phyloP scores from a whole-genome alignment of 2,113 vertebrate species.

The Cinclus mexicanus region DNA sequence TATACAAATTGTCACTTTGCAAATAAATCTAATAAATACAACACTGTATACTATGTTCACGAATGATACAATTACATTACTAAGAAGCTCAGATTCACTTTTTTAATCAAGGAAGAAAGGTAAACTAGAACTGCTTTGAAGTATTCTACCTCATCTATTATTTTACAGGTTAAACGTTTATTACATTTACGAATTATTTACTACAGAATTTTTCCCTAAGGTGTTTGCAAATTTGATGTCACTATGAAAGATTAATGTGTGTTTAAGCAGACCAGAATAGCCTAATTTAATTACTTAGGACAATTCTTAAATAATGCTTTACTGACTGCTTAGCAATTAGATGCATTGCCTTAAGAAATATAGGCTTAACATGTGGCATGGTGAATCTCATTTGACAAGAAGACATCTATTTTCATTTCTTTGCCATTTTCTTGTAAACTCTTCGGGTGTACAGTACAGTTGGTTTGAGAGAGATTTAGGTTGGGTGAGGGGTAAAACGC shows the following conservation, averaged over 20 bases:
- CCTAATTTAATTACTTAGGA: constrained; percentile 67
- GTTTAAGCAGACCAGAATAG: constrained; percentile 56
- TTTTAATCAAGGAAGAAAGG: background rate
- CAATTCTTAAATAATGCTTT: constrained; percentile 65
- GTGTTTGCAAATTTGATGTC: constrained; percentile 53
- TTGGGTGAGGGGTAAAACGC: background rate
- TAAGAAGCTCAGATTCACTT: background rate
- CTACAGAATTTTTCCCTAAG: constrained; percentile 32
- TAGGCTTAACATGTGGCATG: background rate
- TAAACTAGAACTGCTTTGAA: constrained; percentile 24
- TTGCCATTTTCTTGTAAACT: background rate
- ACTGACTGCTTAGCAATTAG: constrained; percentile 38
- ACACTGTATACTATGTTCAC: background rate
- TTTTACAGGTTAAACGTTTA: constrained; percentile 50
- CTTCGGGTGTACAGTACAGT: background rate
- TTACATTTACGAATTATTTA: constrained; percentile 60
- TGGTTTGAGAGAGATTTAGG: background rate
- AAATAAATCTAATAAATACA: background rate
- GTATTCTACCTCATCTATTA: constrained; percentile 11
- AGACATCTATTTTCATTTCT: background rate
- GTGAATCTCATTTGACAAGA: background rate
- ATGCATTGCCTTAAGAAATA: constrained; percentile 43
- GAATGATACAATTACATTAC: background rate
- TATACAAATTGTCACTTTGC: background rate
- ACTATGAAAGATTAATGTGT: constrained; percentile 60